Base-by-base conservation (phyloP, 2,888 invertebrate species). In the Epirrhoe tristata region DNA sequence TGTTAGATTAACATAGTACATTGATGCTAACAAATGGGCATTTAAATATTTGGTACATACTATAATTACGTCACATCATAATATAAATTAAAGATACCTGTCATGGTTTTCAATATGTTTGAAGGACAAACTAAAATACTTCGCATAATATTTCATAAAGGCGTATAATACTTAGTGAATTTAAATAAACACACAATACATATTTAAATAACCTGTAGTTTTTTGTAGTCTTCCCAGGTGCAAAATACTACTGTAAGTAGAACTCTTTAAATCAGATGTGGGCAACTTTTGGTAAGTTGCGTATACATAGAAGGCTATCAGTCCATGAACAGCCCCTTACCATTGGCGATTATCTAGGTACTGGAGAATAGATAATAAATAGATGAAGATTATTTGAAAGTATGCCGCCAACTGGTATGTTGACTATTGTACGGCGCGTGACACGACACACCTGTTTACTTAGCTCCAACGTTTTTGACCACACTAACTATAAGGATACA, bases 351-450 rank as follows among this genome's bases (percentile, higher is more conserved):
- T n/a, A n/a, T n/a, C n/a, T n/a, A n/a, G n/a, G n/a, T n/a, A n/a
- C n/a, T n/a, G n/a, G n/a, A n/a, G n/a, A n/a, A n/a, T n/a, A n/a
- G n/a, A n/a, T n/a, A n/a, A n/a, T n/a, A n/a, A n/a, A n/a, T n/a
- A n/a, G n/a, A n/a, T n/a, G n/a, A n/a, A 24, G 24, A 24, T 24
- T 24, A 24, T 24, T 24, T 24, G 24, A 24, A 24, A 43, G 24
- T 43, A 43, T 43, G 39, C 39, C 53, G 56, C 50, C 57, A 58
- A 54, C 66, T 34, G 58, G 61, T 31, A 67, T 63, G 69, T 56
- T 58, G 64, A 54, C 56, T 63, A 70, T 65, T 64, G 64, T 61
- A 64, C 34, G 62, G 39, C 12, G 58, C 58, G 58, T 17, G 65
- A 62, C 43, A 36, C 54, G 56, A 64, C 63, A 55, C 54, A 36